Conservation (phyloP, 2,113 vertebrate species). For the Jaculus jaculus region DNA sequence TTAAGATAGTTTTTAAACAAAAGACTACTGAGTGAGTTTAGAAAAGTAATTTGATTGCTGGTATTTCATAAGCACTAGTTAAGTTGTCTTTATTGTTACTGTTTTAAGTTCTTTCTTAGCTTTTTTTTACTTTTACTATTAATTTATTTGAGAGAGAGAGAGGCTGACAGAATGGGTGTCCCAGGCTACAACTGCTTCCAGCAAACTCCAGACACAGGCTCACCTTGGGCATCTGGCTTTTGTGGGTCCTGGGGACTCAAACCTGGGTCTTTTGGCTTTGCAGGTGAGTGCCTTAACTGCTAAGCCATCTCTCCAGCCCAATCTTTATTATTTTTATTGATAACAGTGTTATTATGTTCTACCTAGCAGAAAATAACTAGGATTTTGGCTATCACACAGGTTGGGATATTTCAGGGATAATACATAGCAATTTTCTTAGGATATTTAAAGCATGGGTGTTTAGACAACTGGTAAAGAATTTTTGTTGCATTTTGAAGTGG, state of each 20-base stretch:
- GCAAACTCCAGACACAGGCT: no score
- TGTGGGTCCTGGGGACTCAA: no score
- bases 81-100: background rate
- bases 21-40: background rate
- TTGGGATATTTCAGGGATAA: background rate
- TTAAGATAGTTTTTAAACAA: background rate
- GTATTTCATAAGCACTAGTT: background rate
- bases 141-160: no score
- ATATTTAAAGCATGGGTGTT: background rate
- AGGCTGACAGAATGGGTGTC: no score
- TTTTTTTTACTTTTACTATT: no score
- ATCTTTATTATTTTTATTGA: background rate
- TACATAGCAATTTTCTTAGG: background rate
- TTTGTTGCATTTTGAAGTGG: background rate
- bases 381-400: background rate
- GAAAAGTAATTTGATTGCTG: background rate
- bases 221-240: no score
- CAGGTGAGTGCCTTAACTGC: no score
- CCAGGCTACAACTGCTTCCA: no score
- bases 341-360: background rate
- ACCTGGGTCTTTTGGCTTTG: no score
- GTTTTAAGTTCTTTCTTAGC: no score
- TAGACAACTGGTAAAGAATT: conserved; percentile 7
- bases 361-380: background rate
- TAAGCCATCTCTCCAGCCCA: no score